Conservation (phyloP, 1,140 invertebrate species). For the Diuraphis noxia region DNA sequence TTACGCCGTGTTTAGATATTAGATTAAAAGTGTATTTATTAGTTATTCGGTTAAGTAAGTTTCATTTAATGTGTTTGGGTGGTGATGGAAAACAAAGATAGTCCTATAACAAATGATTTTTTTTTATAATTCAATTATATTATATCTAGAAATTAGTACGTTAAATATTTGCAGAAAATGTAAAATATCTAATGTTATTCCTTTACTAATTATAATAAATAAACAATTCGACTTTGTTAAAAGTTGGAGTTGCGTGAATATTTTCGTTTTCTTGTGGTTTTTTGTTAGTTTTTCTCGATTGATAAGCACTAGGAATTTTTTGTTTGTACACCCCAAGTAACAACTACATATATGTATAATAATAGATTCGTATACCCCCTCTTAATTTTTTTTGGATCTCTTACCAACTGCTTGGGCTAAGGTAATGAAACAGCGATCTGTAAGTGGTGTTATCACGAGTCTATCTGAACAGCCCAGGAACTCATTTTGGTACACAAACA, state of each 20-base stretch:
- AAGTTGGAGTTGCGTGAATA: background rate
- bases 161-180: background rate
- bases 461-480: slow-evolving; percentile 88
- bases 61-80: background rate
- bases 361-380: background rate
- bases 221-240: background rate
- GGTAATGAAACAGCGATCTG: slow-evolving; percentile 89
- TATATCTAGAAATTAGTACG: background rate
- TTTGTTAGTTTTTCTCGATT: background rate
- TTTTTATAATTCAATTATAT: background rate
- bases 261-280: background rate
- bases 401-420: slow-evolving; percentile 65
- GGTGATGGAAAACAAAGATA: too few species aligned
- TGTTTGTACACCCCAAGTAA: background rate
- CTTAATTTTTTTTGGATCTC: background rate
- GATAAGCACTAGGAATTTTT: background rate
- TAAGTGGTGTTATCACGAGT: slow-evolving; percentile 87
- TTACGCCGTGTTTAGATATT: background rate
- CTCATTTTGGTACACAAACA: slow-evolving; percentile 89
- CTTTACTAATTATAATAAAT: background rate
- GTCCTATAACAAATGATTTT: background rate
- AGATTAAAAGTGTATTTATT: background rate
- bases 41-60: background rate
- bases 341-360: background rate
- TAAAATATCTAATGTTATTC: background rate